Conservation (phyloP, 2,888 invertebrate genomes). For the Meta bourneti region DNA sequence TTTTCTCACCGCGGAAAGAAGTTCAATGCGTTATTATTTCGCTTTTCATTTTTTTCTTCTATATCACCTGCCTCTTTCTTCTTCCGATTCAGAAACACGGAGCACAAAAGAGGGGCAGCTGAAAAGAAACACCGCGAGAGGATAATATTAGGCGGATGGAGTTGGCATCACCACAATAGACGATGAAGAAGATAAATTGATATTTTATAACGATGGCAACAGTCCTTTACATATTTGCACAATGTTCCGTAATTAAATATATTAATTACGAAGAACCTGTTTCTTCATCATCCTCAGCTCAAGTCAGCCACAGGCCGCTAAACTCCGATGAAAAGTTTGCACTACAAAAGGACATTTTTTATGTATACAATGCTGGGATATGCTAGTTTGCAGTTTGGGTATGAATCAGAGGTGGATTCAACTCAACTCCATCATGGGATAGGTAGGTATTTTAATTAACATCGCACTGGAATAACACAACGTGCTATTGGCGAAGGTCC, state of each 20-base stretch:
- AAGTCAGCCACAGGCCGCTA: neutral
- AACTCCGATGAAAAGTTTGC: neutral
- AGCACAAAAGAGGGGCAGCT: neutral
- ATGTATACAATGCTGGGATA: neutral
- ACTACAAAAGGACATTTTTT: neutral
- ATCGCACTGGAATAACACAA: no score
- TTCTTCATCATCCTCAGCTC: neutral
- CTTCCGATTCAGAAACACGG: neutral
- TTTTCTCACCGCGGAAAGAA: no score
- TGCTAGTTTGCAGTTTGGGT: neutral
- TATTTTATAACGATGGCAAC: slow-evolving; percentile 57
- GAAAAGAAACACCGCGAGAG: slow-evolving; percentile 1
- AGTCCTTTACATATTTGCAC: slow-evolving; percentile 33
- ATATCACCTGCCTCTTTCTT: neutral
- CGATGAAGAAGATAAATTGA: slow-evolving; percentile 72
- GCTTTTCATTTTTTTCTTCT: neutral
- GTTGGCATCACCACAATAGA: slow-evolving; percentile 49
- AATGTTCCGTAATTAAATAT: slow-evolving; percentile 56
- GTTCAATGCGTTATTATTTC: neutral
- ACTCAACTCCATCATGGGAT: no score
- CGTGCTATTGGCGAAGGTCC: no score
- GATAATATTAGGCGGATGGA: slow-evolving; percentile 30
- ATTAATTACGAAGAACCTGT: slow-evolving; percentile 1
- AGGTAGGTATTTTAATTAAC: no score
- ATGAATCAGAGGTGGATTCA: no score